Evolutionary conservation across 2,797 vertebrate species (phyloP).

Genomic region (Somateria mollissima): DNA sequence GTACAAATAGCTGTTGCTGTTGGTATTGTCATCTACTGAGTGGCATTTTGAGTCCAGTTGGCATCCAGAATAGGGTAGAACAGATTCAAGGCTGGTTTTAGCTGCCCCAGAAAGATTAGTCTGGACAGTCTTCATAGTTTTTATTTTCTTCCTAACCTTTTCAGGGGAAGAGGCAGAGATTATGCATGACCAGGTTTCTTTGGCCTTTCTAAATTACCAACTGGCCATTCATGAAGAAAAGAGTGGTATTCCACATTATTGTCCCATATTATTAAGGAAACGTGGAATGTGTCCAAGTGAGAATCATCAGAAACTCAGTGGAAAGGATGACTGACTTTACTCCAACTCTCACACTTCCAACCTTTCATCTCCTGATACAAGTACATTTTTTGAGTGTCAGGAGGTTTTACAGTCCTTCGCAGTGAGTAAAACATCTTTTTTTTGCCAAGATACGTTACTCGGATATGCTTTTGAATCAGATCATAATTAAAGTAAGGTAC

Average conservation of each 20-base stretch:
- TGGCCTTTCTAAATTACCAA: neutral
- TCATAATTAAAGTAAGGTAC: neutral
- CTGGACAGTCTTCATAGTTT: neutral
- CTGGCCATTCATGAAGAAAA: neutral
- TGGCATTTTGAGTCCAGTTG: neutral
- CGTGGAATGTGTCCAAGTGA: neutral
- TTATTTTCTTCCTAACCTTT: neutral
- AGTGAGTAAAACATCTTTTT: neutral
- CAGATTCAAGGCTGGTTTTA: neutral
- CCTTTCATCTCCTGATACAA: neutral
- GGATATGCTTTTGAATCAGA: neutral
- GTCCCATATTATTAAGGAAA: neutral
- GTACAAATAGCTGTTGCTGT: neutral
- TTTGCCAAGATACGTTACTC: neutral
- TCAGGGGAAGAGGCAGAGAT: neutral
- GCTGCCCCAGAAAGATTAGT: neutral
- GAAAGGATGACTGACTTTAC: slow-evolving; percentile 23
- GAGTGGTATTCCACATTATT: neutral
- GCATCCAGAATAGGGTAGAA: neutral
- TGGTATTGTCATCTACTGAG: neutral
- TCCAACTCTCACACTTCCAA: neutral
- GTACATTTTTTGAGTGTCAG: neutral
- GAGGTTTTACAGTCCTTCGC: neutral
- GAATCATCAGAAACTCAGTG: neutral
- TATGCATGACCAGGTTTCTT: neutral